Conservation (phyloP, 2,113 vertebrate species). For the Microtus pennsylvanicus region DNA sequence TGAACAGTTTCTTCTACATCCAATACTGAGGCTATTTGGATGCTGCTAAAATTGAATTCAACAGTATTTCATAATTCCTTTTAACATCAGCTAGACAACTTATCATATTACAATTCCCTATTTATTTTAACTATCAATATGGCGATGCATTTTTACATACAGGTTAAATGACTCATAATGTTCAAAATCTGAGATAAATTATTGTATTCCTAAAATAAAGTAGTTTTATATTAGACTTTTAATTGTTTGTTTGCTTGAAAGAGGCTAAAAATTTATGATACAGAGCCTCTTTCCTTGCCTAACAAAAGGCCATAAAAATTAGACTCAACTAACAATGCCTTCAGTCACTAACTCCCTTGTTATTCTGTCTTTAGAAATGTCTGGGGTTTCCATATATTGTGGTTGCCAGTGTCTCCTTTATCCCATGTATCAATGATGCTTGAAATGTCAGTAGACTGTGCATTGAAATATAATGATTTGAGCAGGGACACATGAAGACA, state of each 20-base stretch:
- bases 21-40: neutral
- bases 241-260: conserved; percentile 61
- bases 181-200: conserved; percentile 51
- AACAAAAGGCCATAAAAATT: neutral
- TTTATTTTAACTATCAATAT: neutral
- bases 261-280: conserved; percentile 39
- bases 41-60: neutral
- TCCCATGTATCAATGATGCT: neutral
- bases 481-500: neutral
- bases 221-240: conserved; percentile 8
- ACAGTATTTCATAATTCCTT: neutral
- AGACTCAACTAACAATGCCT: neutral
- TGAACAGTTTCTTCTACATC: neutral
- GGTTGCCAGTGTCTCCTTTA: neutral
- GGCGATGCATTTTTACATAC: neutral
- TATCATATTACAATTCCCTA: neutral
- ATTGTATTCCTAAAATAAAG: conserved; percentile 37
- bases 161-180: conserved; percentile 29
- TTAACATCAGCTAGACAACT: neutral
- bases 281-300: conserved; percentile 24
- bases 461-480: neutral
- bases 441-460: neutral
- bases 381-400: neutral
- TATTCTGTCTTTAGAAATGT: neutral
- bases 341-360: neutral